Conservation (phyloP, 1,140 invertebrate genomes). For the Drosophila quadrilineata region DNA sequence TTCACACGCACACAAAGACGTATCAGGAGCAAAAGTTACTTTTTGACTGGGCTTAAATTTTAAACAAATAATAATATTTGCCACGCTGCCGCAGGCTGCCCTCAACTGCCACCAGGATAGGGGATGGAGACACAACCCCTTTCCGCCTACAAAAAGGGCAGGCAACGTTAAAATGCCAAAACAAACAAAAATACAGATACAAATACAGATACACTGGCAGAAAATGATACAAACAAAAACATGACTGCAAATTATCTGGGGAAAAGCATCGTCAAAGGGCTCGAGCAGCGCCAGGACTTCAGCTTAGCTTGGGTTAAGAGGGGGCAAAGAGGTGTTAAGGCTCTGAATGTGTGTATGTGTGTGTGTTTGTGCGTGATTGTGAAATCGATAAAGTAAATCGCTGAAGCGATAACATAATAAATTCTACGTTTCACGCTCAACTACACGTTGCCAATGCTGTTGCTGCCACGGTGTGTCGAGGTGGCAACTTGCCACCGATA, state of each 20-base stretch:
- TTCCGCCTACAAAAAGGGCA: conserved; percentile 17
- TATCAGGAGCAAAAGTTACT: conserved; percentile 58
- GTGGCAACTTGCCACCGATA: conserved; percentile 61
- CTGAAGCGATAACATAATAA: conserved; percentile 78
- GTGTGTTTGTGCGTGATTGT: conserved; percentile 48
- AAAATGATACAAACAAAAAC: conserved; percentile 14
- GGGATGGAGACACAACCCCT: background rate
- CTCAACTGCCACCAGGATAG: conserved; percentile 13
- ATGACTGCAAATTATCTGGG: conserved; percentile 66
- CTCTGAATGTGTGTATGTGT: conserved; percentile 9
- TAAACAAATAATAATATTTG: conserved; percentile 78
- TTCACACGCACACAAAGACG: too few species aligned
- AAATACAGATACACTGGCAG: background rate
- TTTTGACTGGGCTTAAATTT: conserved; percentile 57
- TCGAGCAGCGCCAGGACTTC: background rate
- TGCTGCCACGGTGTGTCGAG: conserved; percentile 13
- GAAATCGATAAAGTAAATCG: conserved; percentile 80
- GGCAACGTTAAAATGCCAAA: conserved; percentile 44
- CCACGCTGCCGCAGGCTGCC: conserved; percentile 41
- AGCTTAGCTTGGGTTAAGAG: background rate
- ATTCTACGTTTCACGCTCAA: conserved; percentile 77
- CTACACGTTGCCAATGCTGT: conserved; percentile 40
- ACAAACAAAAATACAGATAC: conserved; percentile 50
- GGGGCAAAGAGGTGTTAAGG: conserved; percentile 7
- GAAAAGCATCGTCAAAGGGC: conserved; percentile 43